phyloP scores from a whole-genome alignment of 1,140 invertebrate genomes.

The Drosophila bocki region DNA sequence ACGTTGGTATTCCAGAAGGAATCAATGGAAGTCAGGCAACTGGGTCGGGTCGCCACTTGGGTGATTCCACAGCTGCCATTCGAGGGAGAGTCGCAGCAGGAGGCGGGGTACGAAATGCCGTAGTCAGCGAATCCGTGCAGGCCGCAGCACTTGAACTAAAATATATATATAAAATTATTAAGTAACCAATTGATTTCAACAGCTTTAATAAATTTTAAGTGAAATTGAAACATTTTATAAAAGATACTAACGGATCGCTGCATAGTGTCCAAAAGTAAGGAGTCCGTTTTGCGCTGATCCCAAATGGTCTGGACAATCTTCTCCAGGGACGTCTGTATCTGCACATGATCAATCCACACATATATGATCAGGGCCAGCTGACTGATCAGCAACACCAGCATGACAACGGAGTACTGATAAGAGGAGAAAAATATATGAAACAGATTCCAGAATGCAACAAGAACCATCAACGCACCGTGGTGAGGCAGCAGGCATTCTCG shows the following conservation, averaged over 20 bases:
- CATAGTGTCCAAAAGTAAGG: conserved; percentile 56
- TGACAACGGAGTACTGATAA: conserved; percentile 87
- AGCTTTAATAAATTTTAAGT: too few species aligned
- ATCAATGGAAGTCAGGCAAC: conserved; percentile 85
- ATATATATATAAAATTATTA: conserved; percentile 37
- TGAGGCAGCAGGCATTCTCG: conserved; percentile 92
- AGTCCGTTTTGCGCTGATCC: conserved; percentile 56
- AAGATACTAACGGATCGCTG: conserved; percentile 63
- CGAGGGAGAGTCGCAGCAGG: conserved; percentile 83
- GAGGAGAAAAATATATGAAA: conserved; percentile 44
- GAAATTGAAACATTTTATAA: neutral
- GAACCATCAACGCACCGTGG: conserved; percentile 87
- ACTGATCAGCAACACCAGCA: conserved; percentile 88
- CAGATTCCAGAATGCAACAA: rapidly evolving
- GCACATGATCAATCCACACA: conserved; percentile 86
- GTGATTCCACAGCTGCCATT: conserved; percentile 69
- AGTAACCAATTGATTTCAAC: neutral
- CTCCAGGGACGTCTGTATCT: conserved; percentile 85
- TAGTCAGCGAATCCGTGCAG: conserved; percentile 85
- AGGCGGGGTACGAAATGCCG: conserved; percentile 63
- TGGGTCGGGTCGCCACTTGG: conserved; percentile 77
- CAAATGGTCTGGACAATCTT: conserved; percentile 84
- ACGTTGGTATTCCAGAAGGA: conserved; percentile 85
- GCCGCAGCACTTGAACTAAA: conserved; percentile 89
- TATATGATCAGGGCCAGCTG: conserved; percentile 88